Percentiles rank a stretch among this genome's conserved stretches.
Evolutionary conservation across 2,797 vertebrate genomes (phyloP).

Genomic region (Chiroxiphia lanceolata): DNA sequence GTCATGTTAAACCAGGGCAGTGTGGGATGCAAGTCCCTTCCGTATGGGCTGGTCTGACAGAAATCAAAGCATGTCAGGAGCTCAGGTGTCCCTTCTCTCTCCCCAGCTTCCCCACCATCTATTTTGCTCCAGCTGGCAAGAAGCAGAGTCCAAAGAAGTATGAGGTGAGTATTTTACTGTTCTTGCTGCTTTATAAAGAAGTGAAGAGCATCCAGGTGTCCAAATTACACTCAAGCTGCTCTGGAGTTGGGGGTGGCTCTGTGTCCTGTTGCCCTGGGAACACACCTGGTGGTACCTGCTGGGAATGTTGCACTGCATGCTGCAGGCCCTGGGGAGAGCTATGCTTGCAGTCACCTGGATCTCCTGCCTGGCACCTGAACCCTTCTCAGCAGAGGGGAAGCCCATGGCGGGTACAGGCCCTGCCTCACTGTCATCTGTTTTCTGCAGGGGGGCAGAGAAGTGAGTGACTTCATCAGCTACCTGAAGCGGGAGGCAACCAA

Average conservation of each 20-base stretch:
- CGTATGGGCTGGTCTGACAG: not conserved
- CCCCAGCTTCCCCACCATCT: conserved; percentile 93
- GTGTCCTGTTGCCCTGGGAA: not conserved
- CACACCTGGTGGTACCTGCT: not conserved
- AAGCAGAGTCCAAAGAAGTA: conserved; percentile 97
- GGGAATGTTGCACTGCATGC: accelerated
- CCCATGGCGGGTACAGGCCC: accelerated
- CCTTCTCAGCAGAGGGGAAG: not conserved
- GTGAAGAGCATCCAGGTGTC: not conserved
- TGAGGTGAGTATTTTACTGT: conserved; percentile 80
- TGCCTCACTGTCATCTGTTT: not conserved
- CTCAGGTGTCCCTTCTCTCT: not conserved
- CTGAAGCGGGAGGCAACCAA: conserved; percentile 92
- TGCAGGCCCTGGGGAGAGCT: not conserved
- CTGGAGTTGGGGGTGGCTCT: not conserved
- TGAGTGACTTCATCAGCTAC: conserved; percentile 92
- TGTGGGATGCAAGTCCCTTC: not conserved
- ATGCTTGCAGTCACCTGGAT: too few relatives aligned
- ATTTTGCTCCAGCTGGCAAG: conserved; percentile 90
- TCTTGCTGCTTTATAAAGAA: not conserved
- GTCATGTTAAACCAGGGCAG: not conserved
- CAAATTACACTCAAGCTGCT: not conserved
- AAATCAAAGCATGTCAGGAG: not conserved
- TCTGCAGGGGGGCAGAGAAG: conserved; percentile 92
- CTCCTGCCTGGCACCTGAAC: not conserved